Evolutionary conservation across 2,797 vertebrate genomes (phyloP).

Genomic region (Syndactyla subalaris): DNA sequence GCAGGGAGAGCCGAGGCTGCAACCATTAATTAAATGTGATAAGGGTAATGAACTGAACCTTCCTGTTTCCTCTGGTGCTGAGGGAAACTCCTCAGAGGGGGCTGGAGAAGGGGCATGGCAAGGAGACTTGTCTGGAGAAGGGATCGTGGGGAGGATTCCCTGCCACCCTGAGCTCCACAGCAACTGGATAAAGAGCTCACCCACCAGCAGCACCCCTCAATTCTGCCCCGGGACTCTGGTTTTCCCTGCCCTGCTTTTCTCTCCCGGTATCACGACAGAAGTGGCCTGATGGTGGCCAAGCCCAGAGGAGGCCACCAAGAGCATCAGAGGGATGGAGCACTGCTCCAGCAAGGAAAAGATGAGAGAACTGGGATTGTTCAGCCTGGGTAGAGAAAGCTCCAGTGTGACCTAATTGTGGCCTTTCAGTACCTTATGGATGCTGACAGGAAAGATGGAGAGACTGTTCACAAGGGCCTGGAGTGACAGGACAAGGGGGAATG

Average conservation of each 20-base stretch:
- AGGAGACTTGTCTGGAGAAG: no score
- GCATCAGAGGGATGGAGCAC: neutral
- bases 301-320: neutral
- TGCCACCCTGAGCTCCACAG: neutral
- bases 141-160: neutral
- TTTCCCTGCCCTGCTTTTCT: neutral
- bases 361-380: neutral
- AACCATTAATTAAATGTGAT: accelerated
- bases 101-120: neutral
- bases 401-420: neutral
- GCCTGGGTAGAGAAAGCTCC: neutral
- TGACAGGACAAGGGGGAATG: neutral
- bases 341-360: neutral
- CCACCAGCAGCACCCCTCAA: neutral
- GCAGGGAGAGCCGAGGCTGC: neutral
- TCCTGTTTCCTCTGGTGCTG: accelerated
- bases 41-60: accelerated
- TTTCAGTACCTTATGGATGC: neutral
- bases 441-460: neutral
- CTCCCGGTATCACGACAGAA: neutral
- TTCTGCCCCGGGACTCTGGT: no score
- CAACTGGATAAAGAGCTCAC: accelerated
- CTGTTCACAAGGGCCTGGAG: neutral
- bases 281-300: accelerated
- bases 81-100: neutral